phyloP scores from a whole-genome alignment of 2,888 invertebrate species.

The Amaurobius ferox region DNA sequence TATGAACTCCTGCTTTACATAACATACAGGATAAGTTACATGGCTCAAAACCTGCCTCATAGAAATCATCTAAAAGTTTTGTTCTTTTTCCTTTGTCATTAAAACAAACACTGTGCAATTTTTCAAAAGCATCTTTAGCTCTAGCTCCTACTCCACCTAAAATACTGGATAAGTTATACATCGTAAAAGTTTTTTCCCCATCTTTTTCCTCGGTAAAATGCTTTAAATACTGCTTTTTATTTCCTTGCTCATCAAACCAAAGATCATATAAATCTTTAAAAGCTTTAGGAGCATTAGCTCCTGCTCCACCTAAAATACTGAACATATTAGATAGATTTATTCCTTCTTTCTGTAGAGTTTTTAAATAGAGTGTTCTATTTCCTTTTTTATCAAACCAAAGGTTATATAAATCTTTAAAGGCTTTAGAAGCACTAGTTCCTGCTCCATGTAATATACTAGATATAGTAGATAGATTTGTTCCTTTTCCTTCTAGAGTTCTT shows the following conservation, averaged over 20 bases:
- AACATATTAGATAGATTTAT: conserved; percentile 19
- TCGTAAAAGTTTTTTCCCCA: conserved; percentile 29
- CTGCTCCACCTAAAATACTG: conserved; percentile 30
- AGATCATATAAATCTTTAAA: conserved; percentile 35
- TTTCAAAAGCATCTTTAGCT: conserved; percentile 40
- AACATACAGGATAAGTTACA: conserved; percentile 34
- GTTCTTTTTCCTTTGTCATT: conserved; percentile 42
- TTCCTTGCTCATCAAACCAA: conserved; percentile 50
- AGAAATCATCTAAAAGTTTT: conserved; percentile 42
- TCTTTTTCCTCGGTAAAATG: conserved; percentile 26
- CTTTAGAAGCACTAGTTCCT: conserved; percentile 34
- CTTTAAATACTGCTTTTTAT: conserved; percentile 48
- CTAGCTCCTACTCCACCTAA: conserved; percentile 26
- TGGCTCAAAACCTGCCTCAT: conserved; percentile 31
- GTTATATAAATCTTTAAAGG: conserved; percentile 28
- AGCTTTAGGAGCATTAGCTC: conserved; percentile 29
- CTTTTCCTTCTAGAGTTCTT: conserved; percentile 1
- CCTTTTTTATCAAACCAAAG: neutral
- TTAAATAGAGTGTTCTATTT: conserved; percentile 25
- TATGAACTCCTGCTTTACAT: conserved; percentile 24
- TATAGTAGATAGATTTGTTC: too few relatives aligned
- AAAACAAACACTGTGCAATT: conserved; percentile 46
- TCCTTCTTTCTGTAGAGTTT: conserved; percentile 28
- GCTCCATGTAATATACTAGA: conserved; percentile 48
- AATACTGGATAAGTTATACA: conserved; percentile 28